A percentile compares a stretch with the other conserved stretches of the same genome.
These are phyloP conservation scores for Campoletis sonorensis DNA, from an alignment of 1,140 invertebrate species.

Conservation along the genomic window DNA sequence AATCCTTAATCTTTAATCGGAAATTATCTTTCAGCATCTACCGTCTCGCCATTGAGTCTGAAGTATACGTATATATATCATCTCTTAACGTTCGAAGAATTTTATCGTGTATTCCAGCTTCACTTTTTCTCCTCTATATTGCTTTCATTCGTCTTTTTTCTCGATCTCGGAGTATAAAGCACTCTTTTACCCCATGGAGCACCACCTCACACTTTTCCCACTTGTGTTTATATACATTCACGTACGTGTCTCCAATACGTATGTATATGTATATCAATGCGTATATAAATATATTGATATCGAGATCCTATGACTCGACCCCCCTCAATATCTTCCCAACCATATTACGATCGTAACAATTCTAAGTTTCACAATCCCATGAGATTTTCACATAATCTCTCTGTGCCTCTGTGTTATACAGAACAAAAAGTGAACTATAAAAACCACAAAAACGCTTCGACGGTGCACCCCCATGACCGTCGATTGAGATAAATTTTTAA, in stretches of 20 bases:
- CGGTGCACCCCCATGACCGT: too few relatives aligned
- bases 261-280: not conserved
- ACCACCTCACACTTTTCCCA: not conserved
- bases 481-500: too few relatives aligned
- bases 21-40: slow-evolving; percentile 72
- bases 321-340: not conserved
- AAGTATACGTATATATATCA: not conserved
- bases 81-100: not conserved
- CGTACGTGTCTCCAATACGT: not conserved
- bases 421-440: not conserved
- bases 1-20: slow-evolving; percentile 73
- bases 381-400: not conserved
- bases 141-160: slow-evolving; percentile 51
- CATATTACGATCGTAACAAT: slow-evolving; percentile 26
- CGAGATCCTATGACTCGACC: not conserved
- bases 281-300: not conserved
- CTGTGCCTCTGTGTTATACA: not conserved
- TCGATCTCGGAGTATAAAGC: slow-evolving; percentile 22
- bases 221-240: too few relatives aligned
- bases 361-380: slow-evolving; percentile 9
- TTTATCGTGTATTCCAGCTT: slow-evolving; percentile 11
- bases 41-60: slow-evolving; percentile 32
- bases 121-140: slow-evolving; percentile 43
- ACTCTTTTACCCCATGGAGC: not conserved
- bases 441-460: not conserved